Evolutionary conservation across 2,797 vertebrate species (phyloP).

Genomic region (Centroberyx gerrardi): DNA sequence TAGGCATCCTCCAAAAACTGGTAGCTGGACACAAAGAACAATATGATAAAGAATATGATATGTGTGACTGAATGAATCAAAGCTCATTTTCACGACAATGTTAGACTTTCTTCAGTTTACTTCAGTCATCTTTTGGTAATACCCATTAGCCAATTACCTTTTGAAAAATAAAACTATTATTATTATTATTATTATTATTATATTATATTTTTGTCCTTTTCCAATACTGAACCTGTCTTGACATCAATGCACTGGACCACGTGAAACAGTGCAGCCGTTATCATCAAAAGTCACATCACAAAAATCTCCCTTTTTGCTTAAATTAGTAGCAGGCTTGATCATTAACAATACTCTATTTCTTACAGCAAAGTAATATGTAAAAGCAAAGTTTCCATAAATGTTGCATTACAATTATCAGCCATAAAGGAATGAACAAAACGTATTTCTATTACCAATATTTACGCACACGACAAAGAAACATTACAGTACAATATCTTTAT

Average conservation of each 20-base stretch:
- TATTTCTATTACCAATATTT: background rate
- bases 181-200: no score
- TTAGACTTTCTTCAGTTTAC: background rate
- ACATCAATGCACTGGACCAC: background rate
- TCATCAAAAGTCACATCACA: background rate
- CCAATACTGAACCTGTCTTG: background rate
- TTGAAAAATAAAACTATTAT: background rate
- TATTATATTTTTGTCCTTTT: background rate
- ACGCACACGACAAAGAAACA: no score
- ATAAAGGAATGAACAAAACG: background rate
- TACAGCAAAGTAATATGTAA: no score
- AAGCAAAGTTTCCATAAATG: no score
- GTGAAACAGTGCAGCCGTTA: no score
- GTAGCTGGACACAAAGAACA: slow-evolving; percentile 81
- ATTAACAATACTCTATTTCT: no score
- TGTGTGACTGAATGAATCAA: background rate
- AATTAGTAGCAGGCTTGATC: background rate
- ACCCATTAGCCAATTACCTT: background rate
- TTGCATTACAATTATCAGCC: no score
- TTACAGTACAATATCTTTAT: background rate
- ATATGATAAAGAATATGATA: background rate
- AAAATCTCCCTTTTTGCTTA: background rate
- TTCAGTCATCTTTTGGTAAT: background rate
- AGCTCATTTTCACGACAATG: background rate
- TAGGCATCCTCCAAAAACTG: slow-evolving; percentile 99